Conservation (phyloP, 2,888 invertebrate genomes). For the Dryobota labecula region DNA sequence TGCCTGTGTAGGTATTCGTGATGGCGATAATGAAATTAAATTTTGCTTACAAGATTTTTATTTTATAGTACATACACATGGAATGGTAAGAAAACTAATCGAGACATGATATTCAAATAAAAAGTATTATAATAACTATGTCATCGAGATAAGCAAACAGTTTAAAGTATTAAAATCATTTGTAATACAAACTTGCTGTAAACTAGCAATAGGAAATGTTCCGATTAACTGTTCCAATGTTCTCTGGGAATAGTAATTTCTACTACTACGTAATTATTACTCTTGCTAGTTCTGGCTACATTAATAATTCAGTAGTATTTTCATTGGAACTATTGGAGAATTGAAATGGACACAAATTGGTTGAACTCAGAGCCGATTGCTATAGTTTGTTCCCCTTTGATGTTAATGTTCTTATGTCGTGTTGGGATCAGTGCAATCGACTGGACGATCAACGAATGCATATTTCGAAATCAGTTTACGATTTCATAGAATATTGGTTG, state of each 20-base stretch:
- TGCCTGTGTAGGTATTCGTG: slow-evolving; percentile 44
- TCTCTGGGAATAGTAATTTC: slow-evolving; percentile 29
- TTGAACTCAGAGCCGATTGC: slow-evolving; percentile 31
- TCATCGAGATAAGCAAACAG: slow-evolving; percentile 14
- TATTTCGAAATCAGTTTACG: slow-evolving; percentile 46
- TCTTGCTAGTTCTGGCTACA: slow-evolving; percentile 33
- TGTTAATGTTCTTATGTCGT: slow-evolving; percentile 56
- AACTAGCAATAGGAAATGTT: slow-evolving; percentile 49
- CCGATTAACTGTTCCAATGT: slow-evolving; percentile 26
- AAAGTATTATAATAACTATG: slow-evolving; percentile 3
- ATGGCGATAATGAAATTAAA: slow-evolving; percentile 64
- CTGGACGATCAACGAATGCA: slow-evolving; percentile 51
- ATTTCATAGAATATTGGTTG: slow-evolving; percentile 39
- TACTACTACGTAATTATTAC: slow-evolving; percentile 30
- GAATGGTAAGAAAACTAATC: slow-evolving; percentile 31
- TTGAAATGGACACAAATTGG: slow-evolving; percentile 53
- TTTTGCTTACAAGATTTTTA: slow-evolving; percentile 56
- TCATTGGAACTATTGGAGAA: slow-evolving; percentile 37
- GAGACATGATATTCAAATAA: slow-evolving; percentile 12
- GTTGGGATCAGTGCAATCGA: slow-evolving; percentile 56
- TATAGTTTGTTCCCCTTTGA: slow-evolving; percentile 58
- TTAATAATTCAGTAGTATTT: slow-evolving; percentile 55
- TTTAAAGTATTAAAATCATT: slow-evolving; percentile 21
- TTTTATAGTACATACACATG: slow-evolving; percentile 36
- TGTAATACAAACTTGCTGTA: slow-evolving; percentile 25